phyloP scores from a whole-genome alignment of 2,888 invertebrate species.

The Acanthococcus lagerstroemiae region DNA sequence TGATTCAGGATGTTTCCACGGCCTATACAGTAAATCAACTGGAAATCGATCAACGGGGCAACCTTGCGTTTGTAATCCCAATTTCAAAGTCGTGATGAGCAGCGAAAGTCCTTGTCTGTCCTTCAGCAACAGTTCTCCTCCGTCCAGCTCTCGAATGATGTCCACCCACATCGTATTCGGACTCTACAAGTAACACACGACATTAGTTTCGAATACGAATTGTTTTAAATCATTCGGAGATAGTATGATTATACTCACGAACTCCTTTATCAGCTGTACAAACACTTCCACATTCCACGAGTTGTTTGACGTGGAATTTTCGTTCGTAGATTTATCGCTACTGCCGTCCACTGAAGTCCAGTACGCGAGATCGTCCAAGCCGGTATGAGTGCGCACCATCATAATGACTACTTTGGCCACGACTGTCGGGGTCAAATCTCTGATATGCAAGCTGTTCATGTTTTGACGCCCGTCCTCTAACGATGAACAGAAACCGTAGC shows the following conservation, averaged over 20 bases:
- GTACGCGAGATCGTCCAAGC: constrained; percentile 44
- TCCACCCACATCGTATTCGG: constrained; percentile 85
- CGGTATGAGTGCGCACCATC: constrained; percentile 75
- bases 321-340: constrained; percentile 28
- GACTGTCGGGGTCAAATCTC: constrained; percentile 69
- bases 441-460: constrained; percentile 67
- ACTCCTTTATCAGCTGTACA: constrained; percentile 80
- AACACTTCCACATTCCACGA: constrained; percentile 92
- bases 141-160: constrained; percentile 82
- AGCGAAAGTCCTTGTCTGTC: constrained; percentile 76
- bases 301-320: constrained; percentile 42
- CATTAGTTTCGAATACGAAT: background rate
- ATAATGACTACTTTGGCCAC: constrained; percentile 76
- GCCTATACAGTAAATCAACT: constrained; percentile 76
- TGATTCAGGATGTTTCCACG: constrained; percentile 89
- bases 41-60: constrained; percentile 67
- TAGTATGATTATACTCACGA: constrained; percentile 50
- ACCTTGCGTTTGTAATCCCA: constrained; percentile 65
- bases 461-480: constrained; percentile 80
- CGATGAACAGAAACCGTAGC: constrained; percentile 75
- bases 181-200: constrained; percentile 40
- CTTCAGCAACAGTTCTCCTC: constrained; percentile 76
- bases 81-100: constrained; percentile 68
- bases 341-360: constrained; percentile 32
- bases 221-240: too few species aligned